phyloP scores from a whole-genome alignment of 2,797 vertebrate species.

The Macroramphosus scolopax region DNA sequence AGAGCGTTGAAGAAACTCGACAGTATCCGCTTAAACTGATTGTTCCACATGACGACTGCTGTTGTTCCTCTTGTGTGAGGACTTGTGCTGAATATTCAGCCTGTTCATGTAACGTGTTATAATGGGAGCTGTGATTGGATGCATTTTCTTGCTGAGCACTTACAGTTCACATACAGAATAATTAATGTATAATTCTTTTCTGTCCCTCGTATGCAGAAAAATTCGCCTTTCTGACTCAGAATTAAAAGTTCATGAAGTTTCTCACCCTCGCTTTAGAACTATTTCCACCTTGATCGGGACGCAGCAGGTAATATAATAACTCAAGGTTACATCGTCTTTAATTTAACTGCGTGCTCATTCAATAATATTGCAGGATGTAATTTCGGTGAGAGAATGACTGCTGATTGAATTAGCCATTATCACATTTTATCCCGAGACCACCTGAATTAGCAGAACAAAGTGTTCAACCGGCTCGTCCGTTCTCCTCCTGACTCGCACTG shows the following conservation, averaged over 20 bases:
- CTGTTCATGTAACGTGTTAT: not conserved
- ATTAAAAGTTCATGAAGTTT: too few relatives aligned
- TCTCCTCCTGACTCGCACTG: slow-evolving; percentile 28
- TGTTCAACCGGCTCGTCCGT: slow-evolving; percentile 42
- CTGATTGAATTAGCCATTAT: slow-evolving; percentile 48
- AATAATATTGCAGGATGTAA: slow-evolving; percentile 15
- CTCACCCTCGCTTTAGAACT: slow-evolving; percentile 32
- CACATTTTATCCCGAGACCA: slow-evolving; percentile 52
- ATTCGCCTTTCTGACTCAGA: too few relatives aligned
- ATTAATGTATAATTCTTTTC: too few relatives aligned
- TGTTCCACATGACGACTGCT: slow-evolving; percentile 1
- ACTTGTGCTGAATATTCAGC: not conserved
- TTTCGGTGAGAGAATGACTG: slow-evolving; percentile 46
- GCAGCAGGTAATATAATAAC: slow-evolving; percentile 21
- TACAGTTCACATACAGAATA: too few relatives aligned
- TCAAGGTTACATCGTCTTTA: too few relatives aligned
- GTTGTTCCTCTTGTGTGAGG: not conserved
- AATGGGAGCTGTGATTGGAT: not conserved
- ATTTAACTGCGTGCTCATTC: slow-evolving; percentile 33
- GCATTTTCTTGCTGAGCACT: too few relatives aligned
- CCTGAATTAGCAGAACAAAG: slow-evolving; percentile 55
- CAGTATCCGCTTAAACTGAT: slow-evolving; percentile 1
- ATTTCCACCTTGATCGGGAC: slow-evolving; percentile 13
- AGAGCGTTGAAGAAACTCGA: not conserved
- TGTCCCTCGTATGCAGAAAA: not conserved